Evolutionary conservation across 2,888 invertebrate species (phyloP).

Genomic region (Chironomus riparius): DNA sequence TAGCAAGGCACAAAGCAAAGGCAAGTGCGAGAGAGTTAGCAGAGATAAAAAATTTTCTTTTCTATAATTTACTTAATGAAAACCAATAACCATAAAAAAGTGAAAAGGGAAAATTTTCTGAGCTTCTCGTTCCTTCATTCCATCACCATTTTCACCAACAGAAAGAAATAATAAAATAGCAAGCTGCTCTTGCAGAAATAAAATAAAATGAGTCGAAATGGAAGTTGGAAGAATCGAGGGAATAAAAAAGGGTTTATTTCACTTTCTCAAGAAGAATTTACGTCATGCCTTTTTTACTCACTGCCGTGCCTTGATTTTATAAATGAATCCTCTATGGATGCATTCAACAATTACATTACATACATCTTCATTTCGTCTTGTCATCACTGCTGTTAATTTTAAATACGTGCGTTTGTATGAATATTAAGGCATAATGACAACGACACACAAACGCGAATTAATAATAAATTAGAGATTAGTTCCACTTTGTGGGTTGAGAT

Average conservation of each 20-base stretch:
- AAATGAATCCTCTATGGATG: neutral
- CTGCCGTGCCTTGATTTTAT: neutral
- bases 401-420: no score
- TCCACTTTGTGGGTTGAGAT: no score
- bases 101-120: conserved; percentile 12
- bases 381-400: no score
- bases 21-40: neutral
- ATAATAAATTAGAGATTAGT: neutral
- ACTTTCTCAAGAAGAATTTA: neutral
- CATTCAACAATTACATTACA: no score
- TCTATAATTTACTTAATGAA: conserved; percentile 25
- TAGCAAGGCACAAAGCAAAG: neutral
- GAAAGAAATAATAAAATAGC: neutral
- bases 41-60: neutral
- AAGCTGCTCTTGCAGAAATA: neutral
- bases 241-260: neutral
- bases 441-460: no score
- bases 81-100: conserved; percentile 24
- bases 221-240: neutral
- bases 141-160: neutral
- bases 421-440: no score
- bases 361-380: no score
- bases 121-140: neutral
- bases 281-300: neutral
- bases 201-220: neutral